Evolutionary conservation across 2,113 vertebrate species (phyloP), one percentile per base, ranked within the genome.

Genomic region (Rhinoderma darwinii): DNA sequence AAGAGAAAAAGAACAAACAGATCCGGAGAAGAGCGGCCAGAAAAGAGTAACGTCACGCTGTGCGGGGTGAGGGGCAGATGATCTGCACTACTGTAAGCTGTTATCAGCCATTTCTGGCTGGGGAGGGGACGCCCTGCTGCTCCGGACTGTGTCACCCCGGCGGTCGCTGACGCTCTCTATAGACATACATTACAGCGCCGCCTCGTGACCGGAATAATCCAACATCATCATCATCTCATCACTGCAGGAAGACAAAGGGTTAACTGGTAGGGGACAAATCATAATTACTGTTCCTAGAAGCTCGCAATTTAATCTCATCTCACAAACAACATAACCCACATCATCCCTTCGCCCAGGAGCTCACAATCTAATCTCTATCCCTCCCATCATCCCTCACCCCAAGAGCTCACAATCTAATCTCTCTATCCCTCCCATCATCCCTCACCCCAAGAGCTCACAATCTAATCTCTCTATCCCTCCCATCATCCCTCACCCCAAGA

Each of bases 1-100:
- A 66, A 66, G 61, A 66, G 61, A 35, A 30, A 68, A 68, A 72
- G 68, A 72, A 72, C 68, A 12, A 72, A 72, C 37, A 72, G 68
- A 72, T 72, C 68, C 20, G 9, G 20, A 72, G 37, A 39, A 1
- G 68, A 41, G 35, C 35, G 11, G 66, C 66, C 66, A 37, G 18
- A 37, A 39, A 39, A 18, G 66, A 37, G 37, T 66, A 32, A 66
- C 17, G 8, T 32, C 32, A 27, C 27, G 27, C 27, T 15, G 25
- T 30, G 59, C n/a, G 12, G 59, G 3, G 1, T 30, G 5, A 25
- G 51, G 18, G 17, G 2, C 3, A 63, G 12, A 5, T 10, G n/a
- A 32, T n/a, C n/a, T 66, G 11, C 22, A 63, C 59, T n/a, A 63
- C 9, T 63, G 59, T 25, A 25, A 25, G 18, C 54, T 25, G 54